A percentile compares a stretch with the other conserved stretches of the same genome.
phyloP scores from a whole-genome alignment of 2,888 invertebrate species.

The Drosophila pseudotalamancana region DNA sequence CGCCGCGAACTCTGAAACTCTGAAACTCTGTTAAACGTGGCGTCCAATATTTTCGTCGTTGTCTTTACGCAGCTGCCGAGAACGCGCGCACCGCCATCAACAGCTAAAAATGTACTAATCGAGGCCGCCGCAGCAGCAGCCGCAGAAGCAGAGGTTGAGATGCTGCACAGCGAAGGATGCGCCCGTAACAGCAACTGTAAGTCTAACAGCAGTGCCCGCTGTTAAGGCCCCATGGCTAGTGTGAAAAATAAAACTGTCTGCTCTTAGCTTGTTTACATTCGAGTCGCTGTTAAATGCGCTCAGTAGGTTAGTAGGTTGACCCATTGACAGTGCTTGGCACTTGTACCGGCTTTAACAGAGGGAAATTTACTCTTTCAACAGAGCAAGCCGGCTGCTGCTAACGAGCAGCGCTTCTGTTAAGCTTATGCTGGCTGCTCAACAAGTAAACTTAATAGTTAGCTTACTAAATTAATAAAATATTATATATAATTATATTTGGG shows the following conservation, averaged over 20 bases:
- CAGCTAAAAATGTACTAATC: conserved; percentile 74
- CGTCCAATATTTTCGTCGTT: conserved; percentile 8
- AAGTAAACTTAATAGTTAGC: conserved; percentile 1
- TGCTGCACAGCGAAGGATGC: conserved; percentile 52
- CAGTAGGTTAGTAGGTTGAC: conserved; percentile 76
- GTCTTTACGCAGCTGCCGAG: conserved; percentile 28
- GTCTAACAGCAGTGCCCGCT: conserved; percentile 25
- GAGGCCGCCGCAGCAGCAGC: conserved; percentile 21
- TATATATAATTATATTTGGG: background rate
- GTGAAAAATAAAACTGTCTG: conserved; percentile 3
- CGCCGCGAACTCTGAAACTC: conserved; percentile 31
- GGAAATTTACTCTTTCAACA: conserved; percentile 68
- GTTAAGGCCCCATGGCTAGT: background rate
- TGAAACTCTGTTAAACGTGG: conserved; percentile 28
- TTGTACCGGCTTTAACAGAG: conserved; percentile 43
- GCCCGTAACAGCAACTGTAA: background rate
- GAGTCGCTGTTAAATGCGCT: conserved; percentile 28
- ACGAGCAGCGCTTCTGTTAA: conserved; percentile 3
- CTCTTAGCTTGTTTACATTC: conserved; percentile 39
- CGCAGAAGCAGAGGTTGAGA: conserved; percentile 29
- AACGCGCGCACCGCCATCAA: conserved; percentile 70
- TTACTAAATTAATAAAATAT: background rate
- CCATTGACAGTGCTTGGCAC: conserved; percentile 2
- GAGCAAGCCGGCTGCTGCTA: conserved; percentile 15
- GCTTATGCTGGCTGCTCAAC: conserved; percentile 27